These are phyloP conservation scores for Ferdinandea cuprea DNA, from an alignment of 2,888 invertebrate species.

Conservation along the genomic window DNA sequence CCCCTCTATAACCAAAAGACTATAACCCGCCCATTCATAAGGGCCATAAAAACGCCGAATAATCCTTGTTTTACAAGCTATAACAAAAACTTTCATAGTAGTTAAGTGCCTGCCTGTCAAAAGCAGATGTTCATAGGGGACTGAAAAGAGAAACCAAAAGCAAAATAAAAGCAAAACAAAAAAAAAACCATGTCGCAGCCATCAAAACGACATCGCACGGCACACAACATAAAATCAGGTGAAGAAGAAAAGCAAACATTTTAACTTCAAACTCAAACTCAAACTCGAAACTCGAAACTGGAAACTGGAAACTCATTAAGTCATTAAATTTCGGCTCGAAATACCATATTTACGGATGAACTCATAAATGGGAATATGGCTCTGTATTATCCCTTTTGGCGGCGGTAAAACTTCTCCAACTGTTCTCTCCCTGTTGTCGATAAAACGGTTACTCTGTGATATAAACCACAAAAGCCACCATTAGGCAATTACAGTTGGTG, in stretches of 20 bases:
- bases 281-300: no score
- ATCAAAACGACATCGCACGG: neutral
- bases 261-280: constrained; percentile 61
- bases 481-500: constrained; percentile 63
- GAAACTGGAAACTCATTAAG: constrained; percentile 70
- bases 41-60: constrained; percentile 24
- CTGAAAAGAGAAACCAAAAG: neutral
- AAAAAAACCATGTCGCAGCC: neutral
- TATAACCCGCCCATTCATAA: neutral
- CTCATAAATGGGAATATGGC: constrained; percentile 37
- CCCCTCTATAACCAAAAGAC: constrained; percentile 6
- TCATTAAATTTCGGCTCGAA: constrained; percentile 61
- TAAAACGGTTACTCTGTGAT: constrained; percentile 9
- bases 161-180: neutral
- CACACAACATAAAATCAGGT: constrained; percentile 22
- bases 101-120: constrained; percentile 21
- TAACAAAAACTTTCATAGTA: constrained; percentile 50
- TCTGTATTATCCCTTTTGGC: constrained; percentile 24
- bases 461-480: constrained; percentile 36
- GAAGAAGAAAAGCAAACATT: constrained; percentile 7
- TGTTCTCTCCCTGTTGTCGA: constrained; percentile 1
- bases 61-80: constrained; percentile 68
- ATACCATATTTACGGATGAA: constrained; percentile 36
- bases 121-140: constrained; percentile 43
- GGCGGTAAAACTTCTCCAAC: constrained; percentile 20